Evolutionary conservation across 2,113 vertebrate species (phyloP).

Genomic region (rat (Rattus norvegicus)): DNA sequence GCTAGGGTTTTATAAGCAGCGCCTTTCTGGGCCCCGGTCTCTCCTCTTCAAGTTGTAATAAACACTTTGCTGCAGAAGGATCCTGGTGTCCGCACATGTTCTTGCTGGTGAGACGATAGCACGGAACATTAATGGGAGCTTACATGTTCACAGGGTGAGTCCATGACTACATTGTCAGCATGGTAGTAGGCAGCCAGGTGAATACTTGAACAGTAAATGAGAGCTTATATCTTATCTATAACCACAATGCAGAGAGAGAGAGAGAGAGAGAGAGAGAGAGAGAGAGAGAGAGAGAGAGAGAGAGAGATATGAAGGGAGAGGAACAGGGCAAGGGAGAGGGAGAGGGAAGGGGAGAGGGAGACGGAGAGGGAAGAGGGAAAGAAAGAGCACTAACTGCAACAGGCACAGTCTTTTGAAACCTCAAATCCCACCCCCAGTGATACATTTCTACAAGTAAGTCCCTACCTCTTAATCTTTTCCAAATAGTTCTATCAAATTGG

Average conservation of each 20-base stretch:
- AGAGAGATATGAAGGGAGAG: too few species aligned
- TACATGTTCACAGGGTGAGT: neutral
- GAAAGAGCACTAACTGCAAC: neutral
- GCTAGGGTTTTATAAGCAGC: too few species aligned
- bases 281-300: too few species aligned
- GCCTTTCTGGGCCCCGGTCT: too few species aligned
- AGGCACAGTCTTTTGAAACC: neutral
- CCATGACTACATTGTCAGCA: neutral
- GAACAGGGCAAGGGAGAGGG: too few species aligned
- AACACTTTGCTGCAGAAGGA: too few species aligned
- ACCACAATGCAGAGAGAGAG: neutral
- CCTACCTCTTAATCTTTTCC: neutral
- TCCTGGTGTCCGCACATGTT: too few species aligned
- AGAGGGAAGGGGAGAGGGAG: too few species aligned
- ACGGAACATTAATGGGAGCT: neutral
- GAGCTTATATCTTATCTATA: neutral
- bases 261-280: neutral
- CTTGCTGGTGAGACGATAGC: too few species aligned
- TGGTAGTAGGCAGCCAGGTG: neutral
- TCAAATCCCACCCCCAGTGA: neutral
- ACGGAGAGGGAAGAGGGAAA: too few species aligned
- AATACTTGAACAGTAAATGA: neutral
- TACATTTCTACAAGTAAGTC: neutral
- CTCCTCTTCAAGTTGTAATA: too few species aligned
- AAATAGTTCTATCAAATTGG: neutral